phyloP scores from a whole-genome alignment of 2,113 vertebrate genomes.

The Petrocephalus microphthalmus region DNA sequence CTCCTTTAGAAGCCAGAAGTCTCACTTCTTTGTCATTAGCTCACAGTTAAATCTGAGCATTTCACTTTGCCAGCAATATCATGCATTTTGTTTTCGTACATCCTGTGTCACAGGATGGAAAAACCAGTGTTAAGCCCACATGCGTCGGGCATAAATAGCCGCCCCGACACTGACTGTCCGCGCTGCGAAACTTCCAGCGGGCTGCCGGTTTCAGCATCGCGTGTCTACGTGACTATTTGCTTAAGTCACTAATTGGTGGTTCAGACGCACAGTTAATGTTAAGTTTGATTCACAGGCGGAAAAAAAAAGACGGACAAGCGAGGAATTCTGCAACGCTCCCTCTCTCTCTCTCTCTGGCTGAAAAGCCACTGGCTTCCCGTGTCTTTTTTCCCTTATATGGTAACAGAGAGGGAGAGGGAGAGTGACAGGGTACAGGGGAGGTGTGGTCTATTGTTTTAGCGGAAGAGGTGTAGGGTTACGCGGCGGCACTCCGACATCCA shows the following conservation, averaged over 20 bases:
- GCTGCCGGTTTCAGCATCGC: not conserved
- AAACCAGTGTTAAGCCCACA: not conserved
- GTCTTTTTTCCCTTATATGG: conserved; percentile 70
- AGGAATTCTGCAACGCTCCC: conserved; percentile 48
- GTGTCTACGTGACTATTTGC: not conserved
- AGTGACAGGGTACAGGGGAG: conserved; percentile 43
- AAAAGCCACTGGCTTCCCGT: conserved; percentile 51
- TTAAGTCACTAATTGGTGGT: not conserved
- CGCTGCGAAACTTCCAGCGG: not conserved
- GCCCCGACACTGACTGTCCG: not conserved
- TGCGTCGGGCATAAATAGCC: not conserved
- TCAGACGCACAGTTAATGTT: conserved; percentile 36
- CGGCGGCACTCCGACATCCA: conserved; percentile 39
- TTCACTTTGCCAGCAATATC: not conserved
- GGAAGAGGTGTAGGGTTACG: conserved; percentile 63
- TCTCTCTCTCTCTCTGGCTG: conserved; percentile 28
- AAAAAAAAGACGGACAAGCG: not conserved
- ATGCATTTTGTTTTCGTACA: not conserved
- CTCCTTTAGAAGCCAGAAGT: not conserved
- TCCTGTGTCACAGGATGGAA: not conserved
- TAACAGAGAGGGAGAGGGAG: conserved; percentile 49
- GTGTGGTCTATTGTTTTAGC: conserved; percentile 67
- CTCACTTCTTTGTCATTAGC: not conserved
- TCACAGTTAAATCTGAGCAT: not conserved
- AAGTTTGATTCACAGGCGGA: conserved; percentile 9